Evolutionary conservation across 1,140 invertebrate genomes (phyloP).

Genomic region (Hylaeus volcanicus): DNA sequence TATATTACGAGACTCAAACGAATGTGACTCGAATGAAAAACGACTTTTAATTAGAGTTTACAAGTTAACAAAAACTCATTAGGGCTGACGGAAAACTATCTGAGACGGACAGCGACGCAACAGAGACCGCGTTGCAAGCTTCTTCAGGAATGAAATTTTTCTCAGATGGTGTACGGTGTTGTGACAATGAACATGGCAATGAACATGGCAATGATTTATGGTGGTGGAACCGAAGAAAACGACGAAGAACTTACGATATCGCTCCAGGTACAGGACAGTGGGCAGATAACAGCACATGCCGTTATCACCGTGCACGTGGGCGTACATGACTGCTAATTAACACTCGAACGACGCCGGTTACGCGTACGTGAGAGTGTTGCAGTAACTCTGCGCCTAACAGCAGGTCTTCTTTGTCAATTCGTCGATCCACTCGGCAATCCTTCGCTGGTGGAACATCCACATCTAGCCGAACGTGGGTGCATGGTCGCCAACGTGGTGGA

Average conservation of each 20-base stretch:
- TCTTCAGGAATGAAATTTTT: neutral
- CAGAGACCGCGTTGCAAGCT: too few species aligned
- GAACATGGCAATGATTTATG: constrained; percentile 2
- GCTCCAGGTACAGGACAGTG: constrained; percentile 75
- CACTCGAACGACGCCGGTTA: constrained; percentile 24
- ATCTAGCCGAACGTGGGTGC: constrained; percentile 15
- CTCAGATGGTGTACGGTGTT: neutral
- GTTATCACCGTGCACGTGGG: constrained; percentile 77
- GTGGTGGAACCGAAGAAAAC: neutral
- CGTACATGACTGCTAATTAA: constrained; percentile 73
- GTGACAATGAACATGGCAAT: neutral
- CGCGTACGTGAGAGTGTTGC: constrained; percentile 31
- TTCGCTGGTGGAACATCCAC: constrained; percentile 24
- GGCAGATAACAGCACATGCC: constrained; percentile 79
- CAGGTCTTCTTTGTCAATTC: constrained; percentile 32
- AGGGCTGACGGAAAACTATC: too few species aligned
- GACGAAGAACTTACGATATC: constrained; percentile 74
- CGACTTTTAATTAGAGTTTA: too few species aligned
- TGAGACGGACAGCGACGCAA: too few species aligned
- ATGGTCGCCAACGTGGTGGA: neutral
- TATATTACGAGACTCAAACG: too few species aligned
- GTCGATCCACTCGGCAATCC: constrained; percentile 42
- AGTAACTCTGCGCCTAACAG: constrained; percentile 17
- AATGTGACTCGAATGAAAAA: too few species aligned
- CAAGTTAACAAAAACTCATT: too few species aligned